phyloP scores from a whole-genome alignment of 2,797 vertebrate species.

The Lithobates pipiens region DNA sequence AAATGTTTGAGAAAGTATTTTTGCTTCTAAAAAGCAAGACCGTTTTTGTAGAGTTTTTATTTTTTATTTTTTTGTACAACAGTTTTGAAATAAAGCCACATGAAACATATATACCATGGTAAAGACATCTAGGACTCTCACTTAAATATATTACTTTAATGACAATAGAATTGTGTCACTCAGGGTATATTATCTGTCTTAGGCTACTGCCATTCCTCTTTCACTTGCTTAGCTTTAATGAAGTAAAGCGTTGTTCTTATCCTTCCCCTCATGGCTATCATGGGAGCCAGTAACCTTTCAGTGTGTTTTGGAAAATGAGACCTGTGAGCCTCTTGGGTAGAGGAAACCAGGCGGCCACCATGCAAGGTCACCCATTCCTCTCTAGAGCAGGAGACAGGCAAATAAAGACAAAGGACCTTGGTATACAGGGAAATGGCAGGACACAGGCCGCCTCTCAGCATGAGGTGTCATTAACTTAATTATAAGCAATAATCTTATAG shows the following conservation, averaged over 20 bases:
- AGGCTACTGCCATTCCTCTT: neutral
- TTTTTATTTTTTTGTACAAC: neutral
- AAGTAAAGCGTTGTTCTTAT: slow-evolving; percentile 2
- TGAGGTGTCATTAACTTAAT: slow-evolving; percentile 48
- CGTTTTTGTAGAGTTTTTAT: neutral
- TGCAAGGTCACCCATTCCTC: slow-evolving; percentile 33
- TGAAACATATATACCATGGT: neutral
- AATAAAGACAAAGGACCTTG: neutral
- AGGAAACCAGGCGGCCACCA: slow-evolving; percentile 30
- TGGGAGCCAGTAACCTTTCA: slow-evolving; percentile 47
- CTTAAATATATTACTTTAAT: neutral
- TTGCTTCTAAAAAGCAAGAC: neutral
- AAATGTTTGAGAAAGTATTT: too few species aligned
- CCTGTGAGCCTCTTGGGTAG: slow-evolving; percentile 21
- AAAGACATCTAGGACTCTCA: neutral
- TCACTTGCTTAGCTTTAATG: neutral
- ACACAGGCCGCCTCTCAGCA: slow-evolving; percentile 24
- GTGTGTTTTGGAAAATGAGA: slow-evolving; percentile 21
- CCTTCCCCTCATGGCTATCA: slow-evolving; percentile 14
- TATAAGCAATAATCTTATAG: slow-evolving; percentile 36
- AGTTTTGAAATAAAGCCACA: neutral
- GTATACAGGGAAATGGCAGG: neutral
- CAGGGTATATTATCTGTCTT: neutral
- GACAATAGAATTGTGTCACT: neutral
- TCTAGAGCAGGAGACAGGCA: slow-evolving; percentile 32